phyloP scores from a whole-genome alignment of 2,888 invertebrate species.

The Drosophila flavopinicola region DNA sequence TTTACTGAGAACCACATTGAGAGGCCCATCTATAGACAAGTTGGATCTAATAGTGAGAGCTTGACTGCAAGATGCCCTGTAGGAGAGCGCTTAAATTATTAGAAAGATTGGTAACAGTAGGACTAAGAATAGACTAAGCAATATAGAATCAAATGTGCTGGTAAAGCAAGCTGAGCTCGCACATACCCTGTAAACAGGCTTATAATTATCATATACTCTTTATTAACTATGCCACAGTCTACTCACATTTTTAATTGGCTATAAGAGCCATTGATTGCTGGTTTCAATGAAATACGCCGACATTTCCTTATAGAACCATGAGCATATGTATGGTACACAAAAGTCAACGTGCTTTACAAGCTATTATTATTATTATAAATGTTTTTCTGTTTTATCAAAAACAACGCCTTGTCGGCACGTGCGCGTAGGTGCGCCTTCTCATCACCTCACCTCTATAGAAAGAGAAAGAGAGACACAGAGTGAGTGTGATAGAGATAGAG shows the following conservation, averaged over 20 bases:
- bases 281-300: conserved; percentile 52
- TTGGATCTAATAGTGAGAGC: neutral
- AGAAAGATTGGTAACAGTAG: too few relatives aligned
- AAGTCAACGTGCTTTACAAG: conserved; percentile 36
- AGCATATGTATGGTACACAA: conserved; percentile 1
- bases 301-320: conserved; percentile 50
- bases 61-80: neutral
- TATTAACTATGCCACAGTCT: neutral
- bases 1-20: conserved; percentile 16
- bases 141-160: too few relatives aligned
- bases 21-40: conserved; percentile 23
- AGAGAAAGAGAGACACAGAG: too few relatives aligned
- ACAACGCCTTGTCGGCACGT: conserved; percentile 42
- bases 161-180: neutral
- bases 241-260: neutral
- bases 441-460: too few relatives aligned
- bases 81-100: too few relatives aligned
- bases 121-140: too few relatives aligned
- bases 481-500: neutral
- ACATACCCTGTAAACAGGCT: neutral
- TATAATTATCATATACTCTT: neutral
- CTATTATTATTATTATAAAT: conserved; percentile 10
- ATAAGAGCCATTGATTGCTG: conserved; percentile 4
- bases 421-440: conserved; percentile 45
- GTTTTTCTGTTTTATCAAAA: conserved; percentile 11